phyloP scores from a whole-genome alignment of 2,797 vertebrate genomes.

The Catostomus latipinnis region DNA sequence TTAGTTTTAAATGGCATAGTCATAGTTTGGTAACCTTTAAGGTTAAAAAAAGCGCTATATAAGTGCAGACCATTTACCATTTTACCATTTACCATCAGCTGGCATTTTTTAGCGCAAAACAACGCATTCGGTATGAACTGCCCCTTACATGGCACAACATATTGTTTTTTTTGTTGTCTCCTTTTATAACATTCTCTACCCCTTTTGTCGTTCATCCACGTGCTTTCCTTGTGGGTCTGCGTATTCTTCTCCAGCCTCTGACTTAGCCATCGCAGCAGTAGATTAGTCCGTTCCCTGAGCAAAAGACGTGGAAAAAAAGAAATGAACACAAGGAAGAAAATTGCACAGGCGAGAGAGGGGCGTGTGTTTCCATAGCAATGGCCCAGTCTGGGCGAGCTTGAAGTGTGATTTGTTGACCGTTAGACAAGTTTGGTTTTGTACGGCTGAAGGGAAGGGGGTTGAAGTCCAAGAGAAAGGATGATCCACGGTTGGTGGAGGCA shows the following conservation, averaged over 20 bases:
- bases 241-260: slow-evolving; percentile 21
- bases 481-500: not conserved
- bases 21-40: not conserved
- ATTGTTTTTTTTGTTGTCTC: not conserved
- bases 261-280: slow-evolving; percentile 52
- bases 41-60: no score
- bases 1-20: not conserved
- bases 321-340: slow-evolving; percentile 54
- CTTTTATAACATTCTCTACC: not conserved
- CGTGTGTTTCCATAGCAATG: slow-evolving; percentile 67
- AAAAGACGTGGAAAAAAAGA: slow-evolving; percentile 43
- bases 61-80: no score
- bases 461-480: slow-evolving; percentile 2
- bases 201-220: slow-evolving; percentile 1
- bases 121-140: no score
- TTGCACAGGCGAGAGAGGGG: not conserved
- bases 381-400: slow-evolving; percentile 60
- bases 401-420: slow-evolving; percentile 68
- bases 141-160: no score
- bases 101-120: no score
- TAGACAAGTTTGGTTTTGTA: slow-evolving; percentile 62
- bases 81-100: no score
- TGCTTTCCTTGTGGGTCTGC: slow-evolving; percentile 19
- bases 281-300: slow-evolving; percentile 54
- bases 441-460: not conserved